Conservation (phyloP, 2,888 invertebrate species). For the Diloba caeruleocephala region DNA sequence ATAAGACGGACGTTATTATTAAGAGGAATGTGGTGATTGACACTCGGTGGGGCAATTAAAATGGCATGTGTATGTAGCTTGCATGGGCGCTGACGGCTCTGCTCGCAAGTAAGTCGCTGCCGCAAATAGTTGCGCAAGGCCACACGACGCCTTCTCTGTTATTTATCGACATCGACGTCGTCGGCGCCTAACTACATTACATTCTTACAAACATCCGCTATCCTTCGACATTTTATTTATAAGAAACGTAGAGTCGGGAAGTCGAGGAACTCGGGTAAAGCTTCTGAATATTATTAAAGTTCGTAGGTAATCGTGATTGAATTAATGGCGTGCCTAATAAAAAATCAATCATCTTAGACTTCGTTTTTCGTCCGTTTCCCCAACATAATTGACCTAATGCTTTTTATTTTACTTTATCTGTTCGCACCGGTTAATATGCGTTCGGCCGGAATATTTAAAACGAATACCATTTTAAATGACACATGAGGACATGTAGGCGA, state of each 20-base stretch:
- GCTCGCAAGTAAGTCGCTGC: constrained; percentile 70
- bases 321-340: constrained; percentile 1
- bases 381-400: no score
- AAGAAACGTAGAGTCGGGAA: constrained; percentile 9
- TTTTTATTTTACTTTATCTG: no score
- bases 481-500: constrained; percentile 1
- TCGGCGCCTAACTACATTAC: constrained; percentile 59
- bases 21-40: constrained; percentile 75
- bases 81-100: constrained; percentile 58
- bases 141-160: constrained; percentile 71
- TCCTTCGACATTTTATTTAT: constrained; percentile 45
- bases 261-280: no score
- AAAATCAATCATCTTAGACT: constrained; percentile 29
- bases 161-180: constrained; percentile 71
- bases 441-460: constrained; percentile 2
- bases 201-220: constrained; percentile 66
- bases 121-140: constrained; percentile 85
- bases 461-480: neutral
- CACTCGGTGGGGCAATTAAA: constrained; percentile 79
- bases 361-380: constrained; percentile 13
- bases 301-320: no score
- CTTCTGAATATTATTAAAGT: no score
- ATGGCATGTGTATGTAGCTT: constrained; percentile 56
- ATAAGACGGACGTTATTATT: constrained; percentile 64
- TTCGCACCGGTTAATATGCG: no score